Evolutionary conservation across 2,888 invertebrate species (phyloP), one percentile per base, ranked within the genome.

Genomic region (Synanthedon andrenaeformis): DNA sequence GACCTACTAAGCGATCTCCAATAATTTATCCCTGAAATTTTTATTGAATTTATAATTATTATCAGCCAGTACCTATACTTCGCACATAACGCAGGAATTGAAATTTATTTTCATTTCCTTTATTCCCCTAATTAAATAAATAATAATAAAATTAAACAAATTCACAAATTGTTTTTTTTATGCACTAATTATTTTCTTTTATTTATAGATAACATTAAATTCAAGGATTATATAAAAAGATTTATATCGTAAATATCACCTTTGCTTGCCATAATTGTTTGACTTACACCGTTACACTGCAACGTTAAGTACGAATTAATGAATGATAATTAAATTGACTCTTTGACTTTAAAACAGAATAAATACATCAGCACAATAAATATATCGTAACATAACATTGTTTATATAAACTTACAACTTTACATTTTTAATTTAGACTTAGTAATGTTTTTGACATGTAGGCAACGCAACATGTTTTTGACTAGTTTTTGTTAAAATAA

Each of bases 1-100:
- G 57, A 54, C 52, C 67, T 63, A 13, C 53, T 35, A 6, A 58
- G 49, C 14, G 51, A 35, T 50, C 45, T 58, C 58, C 57, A 61
- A 55, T 54, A 49, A 45, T 54, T 59, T 28, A 56, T 42, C 42
- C 59, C 67, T 67, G 58, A 42, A 60, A 62, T 55, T n/a, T 45
- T 45, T n/a, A 45, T 14, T 35, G 8, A 35, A 35, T 35, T 35
- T 8, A 10, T 35, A 35, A 10, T 35, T 35, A 35, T 28, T 28
- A 23, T 23, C 23, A 23, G 23, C 5, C 5, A 23, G 23, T 19
- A 19, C 19, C 5, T 23, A 23, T 23, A 23, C 19, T 23, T 23
- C 23, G 23, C 23, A 23, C 1, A 23, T 23, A 5, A 5, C 5
- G 23, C 23, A 23, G 23, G 23, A 23, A 23, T 23, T 23, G 1